phyloP scores from a whole-genome alignment of 2,888 invertebrate species.

The Folsomia manolachei region DNA sequence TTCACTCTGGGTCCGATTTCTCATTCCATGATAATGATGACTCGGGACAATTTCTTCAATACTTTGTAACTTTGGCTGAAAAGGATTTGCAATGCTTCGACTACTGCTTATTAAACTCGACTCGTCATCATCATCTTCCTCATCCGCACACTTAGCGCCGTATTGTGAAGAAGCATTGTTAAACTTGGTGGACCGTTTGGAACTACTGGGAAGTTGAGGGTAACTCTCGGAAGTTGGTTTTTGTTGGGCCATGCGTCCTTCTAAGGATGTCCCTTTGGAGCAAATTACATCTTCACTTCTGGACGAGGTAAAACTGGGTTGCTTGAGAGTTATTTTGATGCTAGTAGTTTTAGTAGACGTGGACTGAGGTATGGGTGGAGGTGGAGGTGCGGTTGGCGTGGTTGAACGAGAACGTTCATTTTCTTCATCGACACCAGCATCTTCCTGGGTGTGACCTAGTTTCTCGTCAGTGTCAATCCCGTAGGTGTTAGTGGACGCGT shows the following conservation, averaged over 20 bases:
- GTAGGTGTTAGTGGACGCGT: constrained; percentile 1
- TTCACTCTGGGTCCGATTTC: constrained; percentile 3
- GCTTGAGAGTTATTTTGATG: constrained; percentile 12
- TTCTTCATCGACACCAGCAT: constrained; percentile 19
- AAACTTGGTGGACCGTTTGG: neutral
- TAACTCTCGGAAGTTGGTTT: constrained; percentile 22
- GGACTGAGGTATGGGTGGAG: neutral
- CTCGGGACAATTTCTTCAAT: neutral
- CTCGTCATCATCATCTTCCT: constrained; percentile 13
- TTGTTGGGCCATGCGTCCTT: neutral
- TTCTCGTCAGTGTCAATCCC: neutral
- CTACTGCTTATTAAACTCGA: neutral
- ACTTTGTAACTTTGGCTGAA: neutral
- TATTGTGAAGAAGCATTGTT: neutral
- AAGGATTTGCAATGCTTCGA: neutral
- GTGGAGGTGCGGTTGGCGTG: constrained; percentile 36
- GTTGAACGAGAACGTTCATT: constrained; percentile 32
- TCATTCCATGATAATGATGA: neutral
- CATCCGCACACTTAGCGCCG: neutral
- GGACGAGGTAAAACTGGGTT: neutral
- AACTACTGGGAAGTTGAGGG: neutral
- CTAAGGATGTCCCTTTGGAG: neutral
- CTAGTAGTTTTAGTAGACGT: neutral
- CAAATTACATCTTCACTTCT: neutral
- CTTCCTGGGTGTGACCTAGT: neutral